Base-by-base conservation (phyloP, 2,888 invertebrate genomes). In the Mesochorus sp. region DNA sequence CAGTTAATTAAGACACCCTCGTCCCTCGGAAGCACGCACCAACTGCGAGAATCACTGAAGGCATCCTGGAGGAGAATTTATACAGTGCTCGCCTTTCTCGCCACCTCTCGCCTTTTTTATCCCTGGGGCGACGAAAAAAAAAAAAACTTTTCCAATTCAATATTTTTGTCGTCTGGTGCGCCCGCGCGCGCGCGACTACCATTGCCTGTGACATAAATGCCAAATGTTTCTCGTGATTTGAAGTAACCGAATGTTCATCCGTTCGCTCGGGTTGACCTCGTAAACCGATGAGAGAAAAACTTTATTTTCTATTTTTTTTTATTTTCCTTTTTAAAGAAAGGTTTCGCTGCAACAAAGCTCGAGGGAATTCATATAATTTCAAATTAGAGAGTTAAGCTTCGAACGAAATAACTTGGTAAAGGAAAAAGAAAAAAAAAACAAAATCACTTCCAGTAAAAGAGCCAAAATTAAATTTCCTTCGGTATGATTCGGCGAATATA, bases 1-100 rank as follows among this genome's bases (percentile, higher is more conserved):
- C 66, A 44, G 71, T 79, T 79, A 75, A 79, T 79, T 75, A 79
- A 79, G 75, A 75, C 66, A 61, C 49, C 53, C 66, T 75, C 53
- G 42, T 53, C 67, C 42, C 42, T 55, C 26, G 66, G 66, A 53
- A 67, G 39, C 66, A 47, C 70, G 71, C 70, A 53, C 66, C 59
- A 14, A 68, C 70, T 64, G 49, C n/a, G n/a, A 47, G 71, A 79
- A 79, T 75, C 74, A 70, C 71, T 75, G 71, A 71, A 75, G 62
- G 34, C 70, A 53, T 71, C 42, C 70, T 8, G 51, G 34, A 49
- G 21, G 57, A 53, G 61, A 47, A 49, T 62, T 62, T 74, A 74
- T 70, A 55, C 14, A 44, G 21, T 64, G 34, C 34, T 24, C 47
- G 47, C 53, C 34, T 49, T 68, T 66, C 26, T 12, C 39, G 37